A percentile compares a stretch with the other conserved stretches of the same genome.
These are phyloP conservation scores for Acrobasis consociella DNA, from an alignment of 2,888 invertebrate species.

Conservation along the genomic window DNA sequence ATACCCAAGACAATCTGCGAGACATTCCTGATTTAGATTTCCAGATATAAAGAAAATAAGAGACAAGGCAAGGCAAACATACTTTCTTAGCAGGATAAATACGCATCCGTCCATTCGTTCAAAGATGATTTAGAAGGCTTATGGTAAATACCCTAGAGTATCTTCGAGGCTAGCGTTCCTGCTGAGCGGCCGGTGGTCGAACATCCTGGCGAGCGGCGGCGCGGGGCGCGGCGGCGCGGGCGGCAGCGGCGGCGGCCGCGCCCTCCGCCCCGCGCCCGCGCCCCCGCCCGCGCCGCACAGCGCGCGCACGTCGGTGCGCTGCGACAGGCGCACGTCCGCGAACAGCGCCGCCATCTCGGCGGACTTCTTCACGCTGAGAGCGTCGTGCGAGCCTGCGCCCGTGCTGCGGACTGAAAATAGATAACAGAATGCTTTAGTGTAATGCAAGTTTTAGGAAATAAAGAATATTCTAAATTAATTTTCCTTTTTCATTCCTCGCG, in stretches of 20 bases:
- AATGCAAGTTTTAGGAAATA: no score
- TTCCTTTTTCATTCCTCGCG: no score
- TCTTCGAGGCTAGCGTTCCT: constrained; percentile 83
- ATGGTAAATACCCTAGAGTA: constrained; percentile 85
- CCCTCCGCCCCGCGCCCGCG: constrained; percentile 48
- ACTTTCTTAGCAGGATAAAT: no score
- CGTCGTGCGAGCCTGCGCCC: constrained; percentile 84
- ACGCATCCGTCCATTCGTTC: no score
- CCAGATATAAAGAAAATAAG: no score
- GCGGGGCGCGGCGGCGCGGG: constrained; percentile 45
- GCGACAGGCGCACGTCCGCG: constrained; percentile 88
- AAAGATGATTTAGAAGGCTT: constrained; percentile 14
- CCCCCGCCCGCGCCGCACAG: constrained; percentile 42
- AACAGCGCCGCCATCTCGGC: constrained; percentile 95
- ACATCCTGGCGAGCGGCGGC: constrained; percentile 57
- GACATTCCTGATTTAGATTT: no score
- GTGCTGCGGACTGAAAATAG: constrained; percentile 68
- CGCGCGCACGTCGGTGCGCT: constrained; percentile 85
- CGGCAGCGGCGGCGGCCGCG: constrained; percentile 47
- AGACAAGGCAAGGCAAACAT: no score
- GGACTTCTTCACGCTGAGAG: constrained; percentile 92
- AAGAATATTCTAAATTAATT: no score
- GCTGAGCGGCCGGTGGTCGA: constrained; percentile 65
- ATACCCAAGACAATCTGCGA: no score
- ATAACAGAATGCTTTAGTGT: background rate